These are phyloP conservation scores for Protobothrops flavoviridis DNA, from an alignment of 2,113 vertebrate species.

Conservation along the genomic window DNA sequence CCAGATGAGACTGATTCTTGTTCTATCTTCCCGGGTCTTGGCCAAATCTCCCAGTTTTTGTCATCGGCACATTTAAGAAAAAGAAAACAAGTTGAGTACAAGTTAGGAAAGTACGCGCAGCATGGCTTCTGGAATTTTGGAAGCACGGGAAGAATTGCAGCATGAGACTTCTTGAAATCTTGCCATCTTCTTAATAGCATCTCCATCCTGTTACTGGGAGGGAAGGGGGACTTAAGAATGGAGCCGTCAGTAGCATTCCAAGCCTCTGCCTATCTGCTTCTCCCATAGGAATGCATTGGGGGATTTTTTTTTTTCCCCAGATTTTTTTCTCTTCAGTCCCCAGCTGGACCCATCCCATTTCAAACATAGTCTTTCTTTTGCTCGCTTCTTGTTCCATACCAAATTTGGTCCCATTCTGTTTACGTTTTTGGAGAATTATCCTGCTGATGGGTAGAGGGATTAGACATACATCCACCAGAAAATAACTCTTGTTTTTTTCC, in stretches of 20 bases:
- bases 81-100: not conserved
- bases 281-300: not conserved
- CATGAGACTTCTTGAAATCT: not conserved
- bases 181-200: not conserved
- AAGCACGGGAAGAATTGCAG: not conserved
- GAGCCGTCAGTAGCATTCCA: not conserved
- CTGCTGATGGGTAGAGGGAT: not conserved
- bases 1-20: not conserved
- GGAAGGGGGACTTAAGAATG: not conserved
- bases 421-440: not conserved
- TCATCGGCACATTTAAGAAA: not conserved
- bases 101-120: not conserved
- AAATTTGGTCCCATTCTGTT: not conserved
- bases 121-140: not conserved
- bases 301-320: accelerated
- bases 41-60: not conserved
- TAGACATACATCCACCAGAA: not conserved
- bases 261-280: not conserved
- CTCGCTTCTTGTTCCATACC: not conserved
- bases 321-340: not conserved
- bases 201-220: not conserved
- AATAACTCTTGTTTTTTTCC: not conserved
- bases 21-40: not conserved
- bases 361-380: not conserved
- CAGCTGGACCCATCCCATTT: not conserved